Conservation (phyloP, 1,140 invertebrate genomes). For the Mizuhopecten yessoensis region DNA sequence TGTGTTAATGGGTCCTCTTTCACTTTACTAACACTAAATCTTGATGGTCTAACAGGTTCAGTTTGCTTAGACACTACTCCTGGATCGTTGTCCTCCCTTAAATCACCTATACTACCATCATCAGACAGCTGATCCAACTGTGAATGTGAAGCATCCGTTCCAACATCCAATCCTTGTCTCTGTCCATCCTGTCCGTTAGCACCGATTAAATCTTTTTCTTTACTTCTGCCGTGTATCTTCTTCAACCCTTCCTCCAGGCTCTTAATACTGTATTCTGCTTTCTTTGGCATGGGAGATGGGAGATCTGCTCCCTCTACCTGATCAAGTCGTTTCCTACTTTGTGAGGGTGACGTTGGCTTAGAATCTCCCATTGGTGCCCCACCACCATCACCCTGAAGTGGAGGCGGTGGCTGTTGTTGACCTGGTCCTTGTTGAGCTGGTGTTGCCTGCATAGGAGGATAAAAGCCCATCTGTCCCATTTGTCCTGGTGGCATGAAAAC, state of each 20-base stretch:
- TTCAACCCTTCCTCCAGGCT: constrained; percentile 70
- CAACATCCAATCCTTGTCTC: background rate
- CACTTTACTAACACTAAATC: background rate
- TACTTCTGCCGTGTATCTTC: constrained; percentile 65
- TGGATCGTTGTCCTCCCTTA: constrained; percentile 54
- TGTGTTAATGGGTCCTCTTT: background rate
- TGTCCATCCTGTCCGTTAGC: constrained; percentile 41
- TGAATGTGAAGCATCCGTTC: background rate
- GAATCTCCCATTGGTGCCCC: constrained; percentile 64
- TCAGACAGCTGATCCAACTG: constrained; percentile 16
- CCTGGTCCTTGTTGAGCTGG: constrained; percentile 51
- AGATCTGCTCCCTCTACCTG: constrained; percentile 44
- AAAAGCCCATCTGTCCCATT: constrained; percentile 42
- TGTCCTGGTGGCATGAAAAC: constrained; percentile 44
- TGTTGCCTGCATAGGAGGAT: constrained; percentile 47
- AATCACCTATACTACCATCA: constrained; percentile 24
- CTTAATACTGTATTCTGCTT: constrained; percentile 59
- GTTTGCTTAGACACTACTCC: constrained; percentile 6
- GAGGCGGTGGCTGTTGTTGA: constrained; percentile 48
- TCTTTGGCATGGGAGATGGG: constrained; percentile 50
- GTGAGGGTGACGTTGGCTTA: constrained; percentile 52
- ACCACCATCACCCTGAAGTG: constrained; percentile 44
- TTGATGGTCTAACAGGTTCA: background rate
- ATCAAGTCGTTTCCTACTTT: constrained; percentile 15
- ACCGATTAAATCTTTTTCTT: constrained; percentile 57